Conservation (phyloP, 2,888 invertebrate species). For the Spodoptera littoralis region DNA sequence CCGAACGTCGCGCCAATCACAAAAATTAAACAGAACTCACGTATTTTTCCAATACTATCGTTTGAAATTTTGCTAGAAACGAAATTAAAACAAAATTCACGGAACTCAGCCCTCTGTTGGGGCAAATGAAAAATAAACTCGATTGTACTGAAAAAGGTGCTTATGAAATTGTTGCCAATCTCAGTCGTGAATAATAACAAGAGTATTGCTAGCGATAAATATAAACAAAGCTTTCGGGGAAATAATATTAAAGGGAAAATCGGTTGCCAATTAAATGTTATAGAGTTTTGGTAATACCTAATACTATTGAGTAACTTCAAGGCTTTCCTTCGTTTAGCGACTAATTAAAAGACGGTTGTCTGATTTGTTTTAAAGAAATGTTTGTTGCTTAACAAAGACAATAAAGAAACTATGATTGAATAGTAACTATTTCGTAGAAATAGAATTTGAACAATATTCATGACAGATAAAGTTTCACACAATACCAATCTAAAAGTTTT, state of each 20-base stretch:
- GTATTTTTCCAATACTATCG: constrained; percentile 51
- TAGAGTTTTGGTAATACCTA: not conserved
- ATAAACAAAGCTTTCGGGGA: constrained; percentile 30
- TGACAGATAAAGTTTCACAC: no score
- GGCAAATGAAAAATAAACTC: constrained; percentile 69
- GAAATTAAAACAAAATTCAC: constrained; percentile 61
- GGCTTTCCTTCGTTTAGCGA: constrained; percentile 1
- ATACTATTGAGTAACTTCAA: constrained; percentile 8
- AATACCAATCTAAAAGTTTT: no score
- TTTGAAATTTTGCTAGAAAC: constrained; percentile 61
- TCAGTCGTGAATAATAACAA: constrained; percentile 35
- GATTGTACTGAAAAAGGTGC: constrained; percentile 58
- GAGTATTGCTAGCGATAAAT: constrained; percentile 33
- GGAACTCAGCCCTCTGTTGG: constrained; percentile 53
- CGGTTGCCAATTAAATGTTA: constrained; percentile 16
- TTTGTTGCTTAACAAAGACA: not conserved
- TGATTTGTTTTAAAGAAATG: not conserved
- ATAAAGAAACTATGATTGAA: not conserved
- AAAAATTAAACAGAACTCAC: constrained; percentile 39
- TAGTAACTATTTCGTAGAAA: not conserved
- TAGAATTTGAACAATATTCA: no score
- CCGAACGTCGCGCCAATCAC: constrained; percentile 8
- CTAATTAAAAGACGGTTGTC: constrained; percentile 8
- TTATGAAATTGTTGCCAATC: constrained; percentile 47
- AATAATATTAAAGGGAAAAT: constrained; percentile 10